Percentiles rank a stretch among this genome's conserved stretches.
Evolutionary conservation across 2,113 vertebrate species (phyloP).

Genomic region (Probosciger aterrimus): DNA sequence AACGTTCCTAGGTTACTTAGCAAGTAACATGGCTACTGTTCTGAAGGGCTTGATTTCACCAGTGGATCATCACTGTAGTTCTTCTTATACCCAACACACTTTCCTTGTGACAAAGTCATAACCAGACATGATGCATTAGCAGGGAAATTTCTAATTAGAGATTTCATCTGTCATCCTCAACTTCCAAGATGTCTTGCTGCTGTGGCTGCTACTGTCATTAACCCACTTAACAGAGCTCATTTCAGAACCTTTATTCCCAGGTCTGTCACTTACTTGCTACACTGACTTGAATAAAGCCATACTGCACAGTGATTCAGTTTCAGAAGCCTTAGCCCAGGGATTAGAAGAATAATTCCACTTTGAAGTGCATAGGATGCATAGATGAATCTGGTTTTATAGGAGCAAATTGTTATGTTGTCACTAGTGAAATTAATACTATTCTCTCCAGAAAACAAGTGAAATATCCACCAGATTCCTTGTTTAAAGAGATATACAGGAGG

Average conservation of each 20-base stretch:
- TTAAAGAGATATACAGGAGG: not conserved
- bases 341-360: not conserved
- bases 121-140: not conserved
- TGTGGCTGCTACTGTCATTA: not conserved
- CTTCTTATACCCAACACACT: not conserved
- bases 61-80: not conserved
- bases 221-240: not conserved
- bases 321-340: not conserved
- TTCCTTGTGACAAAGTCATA: not conserved
- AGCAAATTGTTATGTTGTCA: not conserved
- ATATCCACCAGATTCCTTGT: not conserved
- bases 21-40: not conserved
- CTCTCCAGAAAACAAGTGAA: not conserved
- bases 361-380: not conserved
- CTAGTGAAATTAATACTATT: not conserved
- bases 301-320: not conserved
- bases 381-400: not conserved
- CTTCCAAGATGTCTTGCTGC: not conserved
- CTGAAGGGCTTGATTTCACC: not conserved
- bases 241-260: not conserved
- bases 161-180: not conserved
- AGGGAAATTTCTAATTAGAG: not conserved
- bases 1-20: not conserved
- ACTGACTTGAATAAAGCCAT: not conserved
- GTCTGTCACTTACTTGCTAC: not conserved